Evolutionary conservation across 2,888 invertebrate species (phyloP), one percentile per base, ranked within the genome.

Genomic region (Drosophila mettleri): DNA sequence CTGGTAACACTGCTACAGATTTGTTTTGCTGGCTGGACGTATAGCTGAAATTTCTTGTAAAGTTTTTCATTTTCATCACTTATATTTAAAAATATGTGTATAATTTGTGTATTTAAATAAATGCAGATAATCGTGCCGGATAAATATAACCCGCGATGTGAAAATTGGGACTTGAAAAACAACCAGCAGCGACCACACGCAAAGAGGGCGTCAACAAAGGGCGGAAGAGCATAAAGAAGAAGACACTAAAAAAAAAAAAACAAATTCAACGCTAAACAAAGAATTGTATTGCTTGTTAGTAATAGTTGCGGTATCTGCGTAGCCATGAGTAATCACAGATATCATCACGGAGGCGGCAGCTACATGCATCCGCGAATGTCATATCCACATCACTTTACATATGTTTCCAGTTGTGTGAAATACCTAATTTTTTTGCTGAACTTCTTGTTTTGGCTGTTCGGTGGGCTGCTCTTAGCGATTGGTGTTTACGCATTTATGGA

Each of bases 401-500:
- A 92, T 71, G 92, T 91, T 22, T 91, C 91, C 36, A 92, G 91
- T 52, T 92, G 92, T 69, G 92, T 92, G 0, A 92, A 92, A 66
- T 92, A 92, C 66, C 90, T 92, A 89, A 92, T 92, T 49, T 92
- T 92, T 71, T 82, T 92, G 81, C 78, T 92, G 51, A 92, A 92
- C 80, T 92, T 91, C 73, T 85, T 92, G 78, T 94, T 94, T 67
- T 94, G 98, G 98, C 93, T 98, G 57, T 95, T 97, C 83, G 98
- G 98, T 61, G 97, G 97, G 27, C 92, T 97, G 12, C 93, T 98
- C 46, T 95, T 98, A 63, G 97, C 96, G 8, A 95, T 98, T 67
- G 98, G 98, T 8, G 93, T 97, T 4, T 98, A 98, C 92, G 98
- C 98, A 0, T 97, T 98, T 89, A 95, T 97, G 69, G 98, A 98